Base-by-base conservation (phyloP, 2,888 invertebrate genomes). In the Agrotis clavis region DNA sequence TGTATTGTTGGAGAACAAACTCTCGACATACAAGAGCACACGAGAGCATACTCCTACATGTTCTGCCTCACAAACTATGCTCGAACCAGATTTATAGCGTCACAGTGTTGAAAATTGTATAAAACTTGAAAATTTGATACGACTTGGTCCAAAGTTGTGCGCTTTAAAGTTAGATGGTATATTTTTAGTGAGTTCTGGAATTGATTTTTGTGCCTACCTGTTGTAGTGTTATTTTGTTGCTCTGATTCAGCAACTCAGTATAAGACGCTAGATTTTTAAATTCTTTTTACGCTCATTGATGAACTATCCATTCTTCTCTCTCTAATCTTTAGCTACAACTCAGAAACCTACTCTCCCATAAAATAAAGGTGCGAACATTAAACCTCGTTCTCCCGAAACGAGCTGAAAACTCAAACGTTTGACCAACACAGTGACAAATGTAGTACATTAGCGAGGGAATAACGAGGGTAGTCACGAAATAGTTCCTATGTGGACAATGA, bases 351-450 rank as follows among this genome's bases (percentile, higher is more conserved):
- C 59, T 65, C 35, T 30, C 50, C 68, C 50, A 60, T 60, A 62
- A 80, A 74, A 59, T 74, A 74, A 75, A 81, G 64, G 79, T 75
- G 81, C 67, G 71, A 86, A 81, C 81, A 81, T 86, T 77, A 86
- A 75, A 74, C 76, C 76, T 45, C 81, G 68, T 79, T 76, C 80
- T 71, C 71, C 67, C 65, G 35, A 71, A 84, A 84, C 75, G 82
- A 82, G 69, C 80, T 86, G 79, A 83, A 82, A 87, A 86, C 83
- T 86, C 74, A 74, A 82, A 74, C 79, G 68, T 86, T 80, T 86
- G 78, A 84, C 84, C 81, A 79, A 76, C 71, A 69, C 77, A 63
- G 81, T 80, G 87, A 87, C 87, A 80, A 83, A 87, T 85, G 87
- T 79, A 74, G 71, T 77, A 79, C 87, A 87, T 86, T 86, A 86